Percentiles rank a stretch among this genome's conserved stretches.
These are phyloP conservation scores for Centropus unirufus DNA, from an alignment of 2,113 vertebrate genomes.

Conservation along the genomic window DNA sequence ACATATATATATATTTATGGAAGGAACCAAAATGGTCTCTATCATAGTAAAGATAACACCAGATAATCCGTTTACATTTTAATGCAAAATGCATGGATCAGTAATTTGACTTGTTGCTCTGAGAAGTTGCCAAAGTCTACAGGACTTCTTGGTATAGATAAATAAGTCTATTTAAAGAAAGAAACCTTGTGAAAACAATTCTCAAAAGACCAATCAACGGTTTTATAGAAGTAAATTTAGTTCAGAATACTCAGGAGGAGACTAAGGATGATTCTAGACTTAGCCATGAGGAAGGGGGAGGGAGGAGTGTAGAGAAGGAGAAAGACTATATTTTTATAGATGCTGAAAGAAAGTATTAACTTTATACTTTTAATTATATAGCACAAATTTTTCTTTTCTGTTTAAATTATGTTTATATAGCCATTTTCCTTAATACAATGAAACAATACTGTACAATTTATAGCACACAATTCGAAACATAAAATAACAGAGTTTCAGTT, in stretches of 20 bases:
- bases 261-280: not conserved
- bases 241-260: not conserved
- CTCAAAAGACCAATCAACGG: not conserved
- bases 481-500: not conserved
- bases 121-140: not conserved
- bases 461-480: not conserved
- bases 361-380: not conserved
- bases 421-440: not conserved
- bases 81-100: not conserved
- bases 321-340: not conserved
- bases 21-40: not conserved
- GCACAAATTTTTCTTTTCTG: not conserved
- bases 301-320: not conserved
- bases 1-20: not conserved
- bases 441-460: not conserved
- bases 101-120: not conserved
- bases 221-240: not conserved
- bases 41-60: not conserved
- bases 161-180: not conserved
- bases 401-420: not conserved
- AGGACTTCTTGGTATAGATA: not conserved
- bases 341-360: not conserved
- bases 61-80: not conserved
- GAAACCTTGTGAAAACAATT: not conserved
- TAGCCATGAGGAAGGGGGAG: fast-evolving